phyloP scores from a whole-genome alignment of 2,797 vertebrate genomes.

The Lepus oiostolus region DNA sequence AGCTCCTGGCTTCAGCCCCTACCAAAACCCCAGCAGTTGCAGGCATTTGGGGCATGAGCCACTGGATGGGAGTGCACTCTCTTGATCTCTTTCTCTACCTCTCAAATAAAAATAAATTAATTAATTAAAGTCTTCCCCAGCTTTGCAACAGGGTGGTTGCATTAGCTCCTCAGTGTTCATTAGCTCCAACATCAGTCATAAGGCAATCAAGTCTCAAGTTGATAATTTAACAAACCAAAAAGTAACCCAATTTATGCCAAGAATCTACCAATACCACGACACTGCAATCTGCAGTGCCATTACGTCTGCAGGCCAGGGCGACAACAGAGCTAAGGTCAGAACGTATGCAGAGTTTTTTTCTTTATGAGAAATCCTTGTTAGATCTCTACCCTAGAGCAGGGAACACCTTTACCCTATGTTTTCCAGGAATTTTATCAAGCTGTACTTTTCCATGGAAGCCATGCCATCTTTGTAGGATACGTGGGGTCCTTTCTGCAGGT shows the following conservation, averaged over 20 bases:
- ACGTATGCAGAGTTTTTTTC: background rate
- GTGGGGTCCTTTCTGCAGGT: background rate
- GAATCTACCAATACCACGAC: background rate
- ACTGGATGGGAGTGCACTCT: too few relatives aligned
- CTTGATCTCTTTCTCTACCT: too few relatives aligned
- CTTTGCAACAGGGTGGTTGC: background rate
- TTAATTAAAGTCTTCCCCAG: background rate
- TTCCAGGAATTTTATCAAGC: background rate
- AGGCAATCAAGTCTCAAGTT: background rate
- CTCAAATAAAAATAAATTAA: too few relatives aligned
- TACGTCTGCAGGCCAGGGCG: background rate
- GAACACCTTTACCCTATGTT: background rate
- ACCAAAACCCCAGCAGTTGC: too few relatives aligned
- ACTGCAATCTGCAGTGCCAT: background rate
- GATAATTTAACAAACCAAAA: background rate
- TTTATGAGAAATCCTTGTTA: background rate
- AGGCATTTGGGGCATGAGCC: too few relatives aligned
- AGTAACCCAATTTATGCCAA: rapidly evolving
- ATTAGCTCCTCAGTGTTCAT: background rate
- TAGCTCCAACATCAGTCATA: background rate
- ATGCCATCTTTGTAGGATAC: rapidly evolving
- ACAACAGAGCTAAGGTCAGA: background rate
- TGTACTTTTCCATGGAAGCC: background rate
- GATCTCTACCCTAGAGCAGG: background rate
- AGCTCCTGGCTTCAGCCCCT: too few relatives aligned